phyloP scores from a whole-genome alignment of 2,888 invertebrate genomes.

The Dicyrtomina minuta region DNA sequence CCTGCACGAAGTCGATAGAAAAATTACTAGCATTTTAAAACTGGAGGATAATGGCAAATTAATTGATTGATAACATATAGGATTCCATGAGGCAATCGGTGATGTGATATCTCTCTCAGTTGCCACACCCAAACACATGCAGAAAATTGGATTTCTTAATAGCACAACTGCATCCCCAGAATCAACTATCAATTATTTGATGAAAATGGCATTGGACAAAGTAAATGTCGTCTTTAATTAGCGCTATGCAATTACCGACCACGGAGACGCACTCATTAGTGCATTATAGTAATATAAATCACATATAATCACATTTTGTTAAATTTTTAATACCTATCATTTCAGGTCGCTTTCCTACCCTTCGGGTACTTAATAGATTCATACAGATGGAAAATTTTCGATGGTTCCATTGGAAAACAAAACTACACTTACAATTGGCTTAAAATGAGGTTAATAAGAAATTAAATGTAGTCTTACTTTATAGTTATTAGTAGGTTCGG shows the following conservation, averaged over 20 bases:
- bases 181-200: constrained; percentile 73
- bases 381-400: constrained; percentile 71
- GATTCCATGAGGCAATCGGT: constrained; percentile 59
- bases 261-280: too few relatives aligned
- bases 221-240: constrained; percentile 27
- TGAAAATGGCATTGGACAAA: constrained; percentile 76
- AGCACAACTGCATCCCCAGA: constrained; percentile 57
- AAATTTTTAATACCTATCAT: too few relatives aligned
- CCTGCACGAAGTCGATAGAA: too few relatives aligned
- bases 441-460: constrained; percentile 59
- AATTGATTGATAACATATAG: too few relatives aligned
- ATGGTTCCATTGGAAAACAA: constrained; percentile 63
- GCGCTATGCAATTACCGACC: too few relatives aligned
- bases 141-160: constrained; percentile 67
- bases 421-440: constrained; percentile 71
- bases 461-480: background rate
- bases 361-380: constrained; percentile 71
- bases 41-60: too few relatives aligned
- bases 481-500: too few relatives aligned
- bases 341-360: constrained; percentile 66
- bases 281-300: too few relatives aligned
- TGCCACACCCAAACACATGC: constrained; percentile 70
- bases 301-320: background rate
- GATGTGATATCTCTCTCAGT: constrained; percentile 77
- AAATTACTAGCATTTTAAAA: too few relatives aligned